Evolutionary conservation across 2,113 vertebrate genomes (phyloP).

Genomic region (Sinocyclocheilus anophthalmus): DNA sequence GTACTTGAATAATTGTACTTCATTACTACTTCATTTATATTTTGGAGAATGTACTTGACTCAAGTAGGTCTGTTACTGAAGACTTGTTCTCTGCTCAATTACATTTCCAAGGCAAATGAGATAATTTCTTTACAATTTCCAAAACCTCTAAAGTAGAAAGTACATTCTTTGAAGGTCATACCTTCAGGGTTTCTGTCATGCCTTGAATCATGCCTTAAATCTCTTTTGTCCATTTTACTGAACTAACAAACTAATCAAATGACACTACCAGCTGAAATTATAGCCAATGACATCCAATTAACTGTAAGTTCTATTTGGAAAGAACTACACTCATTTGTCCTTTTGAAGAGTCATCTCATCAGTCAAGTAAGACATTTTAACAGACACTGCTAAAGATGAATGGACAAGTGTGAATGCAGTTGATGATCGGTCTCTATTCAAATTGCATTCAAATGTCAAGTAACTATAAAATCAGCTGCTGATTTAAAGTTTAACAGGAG

Average conservation of each 20-base stretch:
- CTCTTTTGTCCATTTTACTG: not conserved
- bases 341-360: not conserved
- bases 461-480: not conserved
- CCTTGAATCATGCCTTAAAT: not conserved
- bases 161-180: not conserved
- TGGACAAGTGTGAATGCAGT: not conserved
- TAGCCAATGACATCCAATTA: not conserved
- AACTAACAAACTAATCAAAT: conserved; percentile 2
- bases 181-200: no score
- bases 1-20: not conserved
- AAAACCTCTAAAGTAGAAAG: not conserved
- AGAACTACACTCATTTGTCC: conserved; percentile 21
- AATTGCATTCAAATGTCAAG: not conserved
- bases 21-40: not conserved
- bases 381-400: not conserved
- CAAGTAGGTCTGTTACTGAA: not conserved
- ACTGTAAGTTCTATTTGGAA: conserved; percentile 1
- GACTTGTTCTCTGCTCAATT: not conserved
- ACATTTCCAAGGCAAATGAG: not conserved
- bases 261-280: not conserved
- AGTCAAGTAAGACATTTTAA: conserved; percentile 1
- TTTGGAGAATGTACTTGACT: not conserved
- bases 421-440: not conserved
- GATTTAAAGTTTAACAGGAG: no score
- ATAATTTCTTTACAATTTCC: not conserved